phyloP scores from a whole-genome alignment of 2,888 invertebrate species.

The Agrotis ipsilon region DNA sequence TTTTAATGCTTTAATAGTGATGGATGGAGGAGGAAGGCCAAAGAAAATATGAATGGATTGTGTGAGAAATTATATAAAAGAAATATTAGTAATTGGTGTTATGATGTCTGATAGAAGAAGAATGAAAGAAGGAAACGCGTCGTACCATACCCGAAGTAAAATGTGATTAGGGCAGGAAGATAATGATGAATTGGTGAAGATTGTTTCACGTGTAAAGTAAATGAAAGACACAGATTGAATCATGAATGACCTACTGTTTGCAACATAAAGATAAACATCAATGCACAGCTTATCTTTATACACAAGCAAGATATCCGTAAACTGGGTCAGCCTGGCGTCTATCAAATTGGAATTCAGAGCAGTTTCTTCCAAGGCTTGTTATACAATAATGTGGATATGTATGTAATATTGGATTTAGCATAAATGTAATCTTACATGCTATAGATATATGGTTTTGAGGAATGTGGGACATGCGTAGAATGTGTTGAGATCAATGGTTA shows the following conservation, averaged over 20 bases:
- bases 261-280: constrained; percentile 23
- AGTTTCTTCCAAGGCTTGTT: constrained; percentile 4
- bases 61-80: no score
- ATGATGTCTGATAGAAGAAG: no score
- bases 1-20: constrained; percentile 3
- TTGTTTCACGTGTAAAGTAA: neutral
- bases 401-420: neutral
- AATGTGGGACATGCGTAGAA: neutral
- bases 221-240: neutral
- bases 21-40: no score
- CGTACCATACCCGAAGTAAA: no score
- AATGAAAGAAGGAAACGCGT: no score
- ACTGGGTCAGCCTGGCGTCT: constrained; percentile 21
- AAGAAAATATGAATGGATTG: no score
- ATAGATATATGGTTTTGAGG: neutral
- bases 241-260: constrained; percentile 7
- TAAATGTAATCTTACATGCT: neutral
- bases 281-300: constrained; percentile 21
- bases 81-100: no score
- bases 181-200: no score
- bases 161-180: no score
- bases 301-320: constrained; percentile 15
- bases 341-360: constrained; percentile 13
- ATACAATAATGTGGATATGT: neutral
- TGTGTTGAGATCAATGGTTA: neutral